Evolutionary conservation across 2,888 invertebrate species (phyloP), one percentile per base, ranked within the genome.

Genomic region (Portevinia maculata): DNA sequence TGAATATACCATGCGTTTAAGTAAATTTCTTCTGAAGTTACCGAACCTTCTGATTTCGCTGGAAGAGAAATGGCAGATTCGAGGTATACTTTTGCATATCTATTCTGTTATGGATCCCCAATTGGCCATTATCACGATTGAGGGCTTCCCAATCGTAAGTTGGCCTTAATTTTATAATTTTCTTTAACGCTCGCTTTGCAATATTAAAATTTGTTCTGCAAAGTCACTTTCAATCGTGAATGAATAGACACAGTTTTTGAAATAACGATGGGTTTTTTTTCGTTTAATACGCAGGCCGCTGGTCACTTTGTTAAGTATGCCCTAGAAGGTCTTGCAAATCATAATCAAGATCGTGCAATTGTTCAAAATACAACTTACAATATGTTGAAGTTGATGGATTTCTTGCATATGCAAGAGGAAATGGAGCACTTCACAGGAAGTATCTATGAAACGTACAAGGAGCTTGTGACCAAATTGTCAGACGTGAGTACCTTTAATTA

Each of bases 121-220:
- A 9, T 46, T 32, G 1, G 78, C 78, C 1, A 41, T 50, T 7
- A 13, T 67, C 2, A 73, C 55, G 19, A 62, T 83, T 2, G 55
- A 67, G 30, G 67, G 67, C 1, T 73, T 83, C 53, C 83, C 71
- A 28, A 83, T 83, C 30, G 83, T 78, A 50, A 55, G 76, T 44
- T 6, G 9, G 9, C n/a, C n/a, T n/a, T n/a, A n/a, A n/a, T n/a
- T n/a, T n/a, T n/a, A n/a, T n/a, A n/a, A n/a, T n/a, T n/a, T n/a
- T n/a, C n/a, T n/a, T n/a, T n/a, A n/a, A n/a, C n/a, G n/a, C n/a
- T n/a, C n/a, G n/a, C n/a, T n/a, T n/a, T n/a, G n/a, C n/a, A n/a
- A n/a, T n/a, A n/a, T n/a, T n/a, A n/a, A n/a, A n/a, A n/a, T n/a
- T n/a, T n/a, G n/a, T n/a, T n/a, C n/a, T n/a, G n/a, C n/a, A n/a